phyloP scores from a whole-genome alignment of 2,888 invertebrate species.

The Drosophila subsilvestris region DNA sequence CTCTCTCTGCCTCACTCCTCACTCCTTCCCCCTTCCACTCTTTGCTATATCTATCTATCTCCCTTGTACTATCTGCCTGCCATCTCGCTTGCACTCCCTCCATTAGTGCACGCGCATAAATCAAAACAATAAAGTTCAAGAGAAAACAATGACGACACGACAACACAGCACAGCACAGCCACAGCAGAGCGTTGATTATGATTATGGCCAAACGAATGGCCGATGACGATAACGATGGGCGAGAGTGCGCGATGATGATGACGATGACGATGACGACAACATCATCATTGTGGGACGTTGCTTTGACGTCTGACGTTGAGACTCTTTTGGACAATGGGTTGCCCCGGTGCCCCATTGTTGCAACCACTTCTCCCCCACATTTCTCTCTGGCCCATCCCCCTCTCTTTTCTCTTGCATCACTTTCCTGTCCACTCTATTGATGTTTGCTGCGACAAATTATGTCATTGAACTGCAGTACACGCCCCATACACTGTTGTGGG shows the following conservation, averaged over 20 bases:
- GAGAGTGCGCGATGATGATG: conserved; percentile 47
- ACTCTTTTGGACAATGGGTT: conserved; percentile 43
- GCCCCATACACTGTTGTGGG: neutral
- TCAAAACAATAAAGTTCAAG: conserved; percentile 80
- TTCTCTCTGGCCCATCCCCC: conserved; percentile 2
- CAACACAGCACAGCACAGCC: neutral
- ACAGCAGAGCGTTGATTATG: conserved; percentile 21
- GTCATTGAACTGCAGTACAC: conserved; percentile 69
- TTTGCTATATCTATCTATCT: neutral
- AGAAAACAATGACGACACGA: conserved; percentile 68
- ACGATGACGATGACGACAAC: conserved; percentile 38
- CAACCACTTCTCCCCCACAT: conserved; percentile 34
- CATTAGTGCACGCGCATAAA: conserved; percentile 70
- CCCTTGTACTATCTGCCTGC: neutral
- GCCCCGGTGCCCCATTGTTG: conserved; percentile 57
- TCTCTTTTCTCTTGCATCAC: conserved; percentile 10
- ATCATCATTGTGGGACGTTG: conserved; percentile 22
- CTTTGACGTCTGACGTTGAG: conserved; percentile 28
- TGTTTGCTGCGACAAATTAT: conserved; percentile 76
- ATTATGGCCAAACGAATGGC: conserved; percentile 15
- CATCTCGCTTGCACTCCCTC: conserved; percentile 15
- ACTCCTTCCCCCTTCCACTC: neutral
- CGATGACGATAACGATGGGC: conserved; percentile 14
- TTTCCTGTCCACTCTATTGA: conserved; percentile 65
- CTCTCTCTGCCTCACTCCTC: conserved; percentile 4